phyloP scores from a whole-genome alignment of 2,888 invertebrate species.

The Drosophila merina region DNA sequence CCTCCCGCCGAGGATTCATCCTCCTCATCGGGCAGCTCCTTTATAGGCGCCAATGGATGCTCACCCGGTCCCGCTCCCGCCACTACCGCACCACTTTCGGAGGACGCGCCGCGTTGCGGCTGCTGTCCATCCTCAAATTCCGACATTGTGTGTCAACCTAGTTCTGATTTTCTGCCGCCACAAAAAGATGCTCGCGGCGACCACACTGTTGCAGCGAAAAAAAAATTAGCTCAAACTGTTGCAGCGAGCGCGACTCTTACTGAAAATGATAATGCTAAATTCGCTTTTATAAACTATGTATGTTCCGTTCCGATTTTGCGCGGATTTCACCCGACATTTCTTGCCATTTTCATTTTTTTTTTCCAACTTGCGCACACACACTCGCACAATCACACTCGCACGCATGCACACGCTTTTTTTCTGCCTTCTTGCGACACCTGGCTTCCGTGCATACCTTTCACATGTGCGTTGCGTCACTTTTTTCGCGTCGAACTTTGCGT shows the following conservation, averaged over 20 bases:
- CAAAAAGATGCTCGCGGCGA: not conserved
- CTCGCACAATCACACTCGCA: conserved; percentile 1
- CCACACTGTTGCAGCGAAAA: not conserved
- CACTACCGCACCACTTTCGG: not conserved
- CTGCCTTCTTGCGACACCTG: conserved; percentile 4
- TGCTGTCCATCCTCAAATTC: conserved; percentile 57
- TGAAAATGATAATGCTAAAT: not conserved
- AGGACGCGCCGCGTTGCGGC: conserved; percentile 11
- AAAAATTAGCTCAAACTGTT: not conserved
- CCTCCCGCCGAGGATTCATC: conserved; percentile 26
- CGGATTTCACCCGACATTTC: conserved; percentile 3
- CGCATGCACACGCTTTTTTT: conserved; percentile 1
- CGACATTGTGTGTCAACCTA: conserved; percentile 60
- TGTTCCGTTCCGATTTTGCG: not conserved
- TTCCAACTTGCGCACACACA: conserved; percentile 3
- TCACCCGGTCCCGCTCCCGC: not conserved
- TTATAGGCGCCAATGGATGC: conserved; percentile 39
- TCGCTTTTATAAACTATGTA: not conserved
- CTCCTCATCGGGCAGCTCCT: conserved; percentile 33
- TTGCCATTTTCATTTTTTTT: conserved; percentile 2
- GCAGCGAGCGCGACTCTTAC: not conserved
- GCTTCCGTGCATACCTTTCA: not conserved
- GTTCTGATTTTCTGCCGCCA: conserved; percentile 3
- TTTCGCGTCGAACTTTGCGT: not conserved
- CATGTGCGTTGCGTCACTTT: conserved; percentile 1